These are phyloP conservation scores for Squalus acanthias DNA, from an alignment of 2,797 vertebrate genomes.

Conservation along the genomic window DNA sequence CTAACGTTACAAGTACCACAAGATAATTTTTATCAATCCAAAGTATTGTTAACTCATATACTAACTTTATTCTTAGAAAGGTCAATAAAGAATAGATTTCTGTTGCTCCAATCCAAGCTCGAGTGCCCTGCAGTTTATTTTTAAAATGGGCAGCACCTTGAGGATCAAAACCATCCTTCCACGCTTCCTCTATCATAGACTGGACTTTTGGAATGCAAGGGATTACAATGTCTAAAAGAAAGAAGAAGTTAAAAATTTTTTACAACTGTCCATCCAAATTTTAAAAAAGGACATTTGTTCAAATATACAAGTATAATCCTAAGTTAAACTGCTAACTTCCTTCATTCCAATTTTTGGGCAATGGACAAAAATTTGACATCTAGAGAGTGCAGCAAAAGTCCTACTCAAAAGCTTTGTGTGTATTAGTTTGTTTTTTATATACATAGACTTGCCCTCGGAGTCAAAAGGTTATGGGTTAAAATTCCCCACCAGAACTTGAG, in stretches of 20 bases:
- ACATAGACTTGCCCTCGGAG: neutral
- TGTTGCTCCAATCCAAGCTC: constrained; percentile 90
- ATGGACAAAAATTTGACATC: neutral
- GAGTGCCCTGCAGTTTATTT: constrained; percentile 69
- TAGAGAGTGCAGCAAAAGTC: neutral
- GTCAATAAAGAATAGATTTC: constrained; percentile 84
- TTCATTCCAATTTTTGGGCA: neutral
- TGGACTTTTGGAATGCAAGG: constrained; percentile 85
- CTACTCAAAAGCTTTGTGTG: neutral
- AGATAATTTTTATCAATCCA: neutral
- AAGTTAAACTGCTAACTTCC: neutral
- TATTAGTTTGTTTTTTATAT: neutral
- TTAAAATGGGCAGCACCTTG: constrained; percentile 83
- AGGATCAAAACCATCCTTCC: constrained; percentile 84
- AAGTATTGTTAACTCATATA: constrained; percentile 37
- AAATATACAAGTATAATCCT: neutral
- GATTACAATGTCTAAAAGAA: constrained; percentile 47
- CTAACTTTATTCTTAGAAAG: constrained; percentile 74
- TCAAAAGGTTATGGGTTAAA: neutral
- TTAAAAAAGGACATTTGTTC: neutral
- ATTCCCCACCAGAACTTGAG: neutral
- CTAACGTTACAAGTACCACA: neutral
- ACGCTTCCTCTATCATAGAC: constrained; percentile 81
- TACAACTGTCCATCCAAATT: neutral
- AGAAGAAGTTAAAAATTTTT: neutral